These are phyloP conservation scores for Pungitius pungitius DNA, from an alignment of 2,113 vertebrate genomes.

Conservation along the genomic window DNA sequence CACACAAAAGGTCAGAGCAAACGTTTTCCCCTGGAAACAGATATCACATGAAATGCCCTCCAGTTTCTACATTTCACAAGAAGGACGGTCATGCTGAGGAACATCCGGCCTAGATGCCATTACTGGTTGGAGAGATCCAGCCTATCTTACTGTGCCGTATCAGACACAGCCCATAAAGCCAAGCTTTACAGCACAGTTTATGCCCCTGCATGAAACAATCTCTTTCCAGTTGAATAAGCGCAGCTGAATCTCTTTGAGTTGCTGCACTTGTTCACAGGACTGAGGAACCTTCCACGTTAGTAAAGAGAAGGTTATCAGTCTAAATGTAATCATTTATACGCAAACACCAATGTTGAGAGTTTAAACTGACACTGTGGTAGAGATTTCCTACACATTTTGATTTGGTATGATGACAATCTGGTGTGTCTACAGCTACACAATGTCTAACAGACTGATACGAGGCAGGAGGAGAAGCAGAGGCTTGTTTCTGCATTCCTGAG, in stretches of 20 bases:
- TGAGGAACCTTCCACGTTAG: constrained; percentile 13
- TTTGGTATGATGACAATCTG: constrained; percentile 1
- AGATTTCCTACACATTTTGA: constrained; percentile 14
- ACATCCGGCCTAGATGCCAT: constrained; percentile 30
- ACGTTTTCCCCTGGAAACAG: neutral
- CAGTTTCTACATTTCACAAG: constrained; percentile 3
- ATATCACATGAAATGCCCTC: neutral
- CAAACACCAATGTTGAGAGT: neutral
- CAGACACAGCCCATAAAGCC: constrained; percentile 67
- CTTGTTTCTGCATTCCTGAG: constrained; percentile 61
- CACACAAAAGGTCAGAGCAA: neutral
- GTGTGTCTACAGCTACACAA: constrained; percentile 19
- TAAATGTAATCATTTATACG: neutral
- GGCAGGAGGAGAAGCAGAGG: constrained; percentile 28
- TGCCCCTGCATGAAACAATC: constrained; percentile 33
- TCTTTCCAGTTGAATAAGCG: constrained; percentile 48
- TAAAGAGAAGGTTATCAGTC: constrained; percentile 15
- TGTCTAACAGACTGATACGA: constrained; percentile 20
- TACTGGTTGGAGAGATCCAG: constrained; percentile 38
- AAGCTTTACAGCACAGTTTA: constrained; percentile 64
- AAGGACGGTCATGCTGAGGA: constrained; percentile 8
- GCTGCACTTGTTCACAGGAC: constrained; percentile 9
- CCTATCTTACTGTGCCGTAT: constrained; percentile 56
- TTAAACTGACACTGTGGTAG: neutral
- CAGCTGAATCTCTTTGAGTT: constrained; percentile 14